phyloP scores from a whole-genome alignment of 1,140 invertebrate genomes.

The Acromyrmex charruanus region DNA sequence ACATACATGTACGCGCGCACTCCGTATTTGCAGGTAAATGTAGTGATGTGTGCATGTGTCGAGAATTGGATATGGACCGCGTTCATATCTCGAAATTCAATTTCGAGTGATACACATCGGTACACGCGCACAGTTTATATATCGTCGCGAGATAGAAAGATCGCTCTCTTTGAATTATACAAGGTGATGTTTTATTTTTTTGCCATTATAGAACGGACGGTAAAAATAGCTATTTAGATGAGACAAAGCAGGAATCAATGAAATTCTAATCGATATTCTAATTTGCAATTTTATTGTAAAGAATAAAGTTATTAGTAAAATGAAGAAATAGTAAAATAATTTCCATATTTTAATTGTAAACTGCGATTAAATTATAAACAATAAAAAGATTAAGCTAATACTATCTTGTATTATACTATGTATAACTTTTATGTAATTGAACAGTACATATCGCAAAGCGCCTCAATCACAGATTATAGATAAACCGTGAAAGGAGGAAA shows the following conservation, averaged over 20 bases:
- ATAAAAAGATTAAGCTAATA: not conserved
- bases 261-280: slow-evolving; percentile 1
- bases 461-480: not conserved
- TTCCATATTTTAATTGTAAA: not conserved
- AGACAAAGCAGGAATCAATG: not conserved
- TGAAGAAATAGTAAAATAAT: not conserved
- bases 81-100: slow-evolving; percentile 64
- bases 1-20: not conserved
- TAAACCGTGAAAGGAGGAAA: slow-evolving; percentile 9
- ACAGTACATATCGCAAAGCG: not conserved
- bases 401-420: not conserved
- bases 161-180: slow-evolving; percentile 43
- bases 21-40: not conserved
- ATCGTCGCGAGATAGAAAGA: slow-evolving; percentile 23
- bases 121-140: slow-evolving; percentile 53
- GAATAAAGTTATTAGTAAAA: not conserved
- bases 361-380: not conserved
- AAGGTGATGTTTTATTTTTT: not conserved
- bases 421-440: not conserved
- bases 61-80: slow-evolving; percentile 59
- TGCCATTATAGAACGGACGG: not conserved
- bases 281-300: slow-evolving; percentile 3
- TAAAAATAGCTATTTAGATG: slow-evolving; percentile 25
- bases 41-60: slow-evolving; percentile 27
- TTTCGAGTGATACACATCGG: slow-evolving; percentile 62